Evolutionary conservation across 2,113 vertebrate species (phyloP).

Genomic region (Saccopteryx leptura): DNA sequence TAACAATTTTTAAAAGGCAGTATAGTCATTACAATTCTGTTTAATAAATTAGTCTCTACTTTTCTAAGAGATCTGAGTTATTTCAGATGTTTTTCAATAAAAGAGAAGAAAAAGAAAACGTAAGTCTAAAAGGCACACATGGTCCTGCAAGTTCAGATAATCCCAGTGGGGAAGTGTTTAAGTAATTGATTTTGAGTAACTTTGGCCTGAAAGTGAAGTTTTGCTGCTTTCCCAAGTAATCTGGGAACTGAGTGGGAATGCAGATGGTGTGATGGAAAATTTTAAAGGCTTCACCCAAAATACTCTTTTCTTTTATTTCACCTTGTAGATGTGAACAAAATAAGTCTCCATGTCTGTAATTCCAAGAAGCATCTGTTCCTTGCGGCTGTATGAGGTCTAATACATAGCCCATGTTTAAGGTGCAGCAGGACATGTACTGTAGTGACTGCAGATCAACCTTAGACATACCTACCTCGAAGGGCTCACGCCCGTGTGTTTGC

Average conservation of each 20-base stretch:
- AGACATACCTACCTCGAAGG: not conserved
- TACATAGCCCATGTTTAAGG: constrained; percentile 66
- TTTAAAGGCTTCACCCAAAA: constrained; percentile 86
- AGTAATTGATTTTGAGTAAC: constrained; percentile 74
- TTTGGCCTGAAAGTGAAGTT: constrained; percentile 77
- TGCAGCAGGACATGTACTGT: constrained; percentile 25
- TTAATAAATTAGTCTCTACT: constrained; percentile 54
- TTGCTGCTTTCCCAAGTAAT: constrained; percentile 64
- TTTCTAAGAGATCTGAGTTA: constrained; percentile 61
- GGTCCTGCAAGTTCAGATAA: constrained; percentile 69
- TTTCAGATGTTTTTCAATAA: constrained; percentile 68
- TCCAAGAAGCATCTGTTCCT: constrained; percentile 90
- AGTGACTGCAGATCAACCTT: not conserved
- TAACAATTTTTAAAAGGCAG: constrained; percentile 55
- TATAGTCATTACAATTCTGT: not conserved
- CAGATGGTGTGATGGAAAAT: constrained; percentile 86
- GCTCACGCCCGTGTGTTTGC: not conserved
- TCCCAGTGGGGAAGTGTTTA: constrained; percentile 72
- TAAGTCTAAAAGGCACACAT: constrained; percentile 62
- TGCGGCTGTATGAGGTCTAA: constrained; percentile 74
- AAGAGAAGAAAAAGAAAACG: constrained; percentile 65
- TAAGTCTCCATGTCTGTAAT: constrained; percentile 87
- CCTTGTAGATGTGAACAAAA: constrained; percentile 86
- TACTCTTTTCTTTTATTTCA: constrained; percentile 86
- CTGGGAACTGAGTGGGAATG: constrained; percentile 83